Base-by-base conservation (phyloP, 2,888 invertebrate genomes). In the Erebia palarica region DNA sequence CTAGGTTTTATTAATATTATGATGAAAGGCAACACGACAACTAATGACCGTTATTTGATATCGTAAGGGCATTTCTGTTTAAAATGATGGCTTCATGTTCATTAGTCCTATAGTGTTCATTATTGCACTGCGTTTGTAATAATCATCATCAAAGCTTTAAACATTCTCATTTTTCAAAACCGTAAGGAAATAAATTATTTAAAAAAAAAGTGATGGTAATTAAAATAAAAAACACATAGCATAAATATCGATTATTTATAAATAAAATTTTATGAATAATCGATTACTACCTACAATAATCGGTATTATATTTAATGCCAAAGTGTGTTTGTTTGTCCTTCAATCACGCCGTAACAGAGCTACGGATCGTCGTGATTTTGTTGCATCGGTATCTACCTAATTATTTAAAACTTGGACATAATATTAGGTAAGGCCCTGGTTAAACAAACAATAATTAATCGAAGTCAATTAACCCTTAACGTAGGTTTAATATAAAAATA, bases 1-100 rank as follows among this genome's bases (percentile, higher is more conserved):
- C 72, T 67, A 72, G 65, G 61, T 55, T 72, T 66, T 67, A 71
- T 75, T 69, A 73, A 69, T 71, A 66, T 69, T 71, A 65, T 68
- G 47, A 65, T 71, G 61, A 65, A 65, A 69, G 71, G 73, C 69
- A 75, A 75, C 69, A 71, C 67, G 65, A n/a, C n/a, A n/a, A 65
- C 64, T 49, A 64, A 60, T 53, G 27, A 27, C 16, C 16, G 75
- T 36, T 71, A 75, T 63, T 21, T 71, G 61, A 73, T 73, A 75
- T 65, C 53, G 36, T 66, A 65, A 59, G 69, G 70, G 58, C 53
- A 65, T 69, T 73, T 71, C 69, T 67, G 70, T 74, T 69, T 63
- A 71, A 75, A 75, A 68, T 65, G 71, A 75, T 69, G 65, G 64
- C 27, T 71, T 69, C 73, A 73, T 74, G 27, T 3, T 27, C 27